A percentile compares a stretch with the other conserved stretches of the same genome.
These are phyloP conservation scores for Indicator indicator DNA, from an alignment of 2,113 vertebrate species.

Conservation along the genomic window DNA sequence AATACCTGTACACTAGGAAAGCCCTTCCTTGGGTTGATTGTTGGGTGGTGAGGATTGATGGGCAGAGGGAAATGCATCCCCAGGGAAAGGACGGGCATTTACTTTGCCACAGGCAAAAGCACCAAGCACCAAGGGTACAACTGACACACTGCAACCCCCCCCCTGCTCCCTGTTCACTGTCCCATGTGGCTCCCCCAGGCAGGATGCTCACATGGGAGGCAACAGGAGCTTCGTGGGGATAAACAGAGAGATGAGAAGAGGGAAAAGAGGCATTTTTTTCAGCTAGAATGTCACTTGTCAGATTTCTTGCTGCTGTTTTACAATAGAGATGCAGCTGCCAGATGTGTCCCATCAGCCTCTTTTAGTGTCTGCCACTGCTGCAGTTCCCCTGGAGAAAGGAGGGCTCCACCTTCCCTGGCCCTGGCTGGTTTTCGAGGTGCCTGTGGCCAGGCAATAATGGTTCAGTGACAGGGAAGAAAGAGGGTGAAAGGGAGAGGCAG, in stretches of 20 bases:
- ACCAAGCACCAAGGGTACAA: neutral
- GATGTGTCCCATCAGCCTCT: neutral
- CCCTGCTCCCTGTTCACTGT: neutral
- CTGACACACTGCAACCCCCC: neutral
- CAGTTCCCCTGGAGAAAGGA: neutral
- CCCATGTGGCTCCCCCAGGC: neutral
- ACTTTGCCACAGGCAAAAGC: conserved; percentile 5
- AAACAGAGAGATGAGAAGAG: conserved; percentile 54
- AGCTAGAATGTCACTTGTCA: neutral
- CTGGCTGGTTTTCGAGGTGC: neutral
- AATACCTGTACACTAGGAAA: conserved; percentile 71
- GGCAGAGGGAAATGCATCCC: neutral
- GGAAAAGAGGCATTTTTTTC: conserved; percentile 51
- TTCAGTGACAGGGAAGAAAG: neutral
- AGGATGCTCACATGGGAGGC: neutral
- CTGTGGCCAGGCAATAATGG: neutral
- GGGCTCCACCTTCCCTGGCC: neutral
- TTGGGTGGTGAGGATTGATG: neutral
- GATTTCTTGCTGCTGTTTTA: neutral
- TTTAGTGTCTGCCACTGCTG: neutral
- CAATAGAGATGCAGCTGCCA: conserved; percentile 21
- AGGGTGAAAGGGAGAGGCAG: neutral
- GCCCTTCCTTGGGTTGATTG: conserved; percentile 29
- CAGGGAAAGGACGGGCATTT: neutral
- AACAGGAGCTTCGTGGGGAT: conserved; percentile 23